Evolutionary conservation across 2,888 invertebrate species (phyloP).

Genomic region (Pristionchus maxplancki): DNA sequence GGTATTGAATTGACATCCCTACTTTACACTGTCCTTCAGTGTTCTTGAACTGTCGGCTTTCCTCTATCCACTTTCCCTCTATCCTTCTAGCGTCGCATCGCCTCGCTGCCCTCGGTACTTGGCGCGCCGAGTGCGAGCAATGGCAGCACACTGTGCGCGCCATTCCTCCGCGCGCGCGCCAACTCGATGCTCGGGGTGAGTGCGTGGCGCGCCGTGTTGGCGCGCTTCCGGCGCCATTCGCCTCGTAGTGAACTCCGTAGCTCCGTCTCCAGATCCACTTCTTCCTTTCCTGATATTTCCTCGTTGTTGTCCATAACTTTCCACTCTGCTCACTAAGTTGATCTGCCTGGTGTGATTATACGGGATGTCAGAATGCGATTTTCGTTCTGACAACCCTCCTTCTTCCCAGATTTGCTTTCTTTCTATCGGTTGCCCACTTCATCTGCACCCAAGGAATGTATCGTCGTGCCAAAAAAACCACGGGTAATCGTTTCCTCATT

Average conservation of each 20-base stretch:
- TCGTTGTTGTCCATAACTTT: too few relatives aligned
- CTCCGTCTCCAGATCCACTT: not conserved
- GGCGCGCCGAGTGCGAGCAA: not conserved
- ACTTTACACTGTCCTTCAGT: not conserved
- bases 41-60: not conserved
- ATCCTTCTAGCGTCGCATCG: not conserved
- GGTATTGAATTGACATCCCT: too few relatives aligned
- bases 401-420: not conserved
- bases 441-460: not conserved
- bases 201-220: not conserved
- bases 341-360: not conserved
- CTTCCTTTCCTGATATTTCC: not conserved
- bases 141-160: not conserved
- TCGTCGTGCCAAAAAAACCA: not conserved
- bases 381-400: not conserved
- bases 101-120: not conserved
- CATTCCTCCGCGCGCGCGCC: not conserved
- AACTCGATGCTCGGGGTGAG: slow-evolving; percentile 3
- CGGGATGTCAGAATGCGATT: too few relatives aligned
- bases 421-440: not conserved
- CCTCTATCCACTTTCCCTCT: not conserved
- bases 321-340: too few relatives aligned
- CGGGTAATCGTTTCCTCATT: too few relatives aligned
- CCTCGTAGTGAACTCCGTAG: not conserved
- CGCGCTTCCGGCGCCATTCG: not conserved